phyloP scores from a whole-genome alignment of 1,140 invertebrate species.

The Argopecten irradians region DNA sequence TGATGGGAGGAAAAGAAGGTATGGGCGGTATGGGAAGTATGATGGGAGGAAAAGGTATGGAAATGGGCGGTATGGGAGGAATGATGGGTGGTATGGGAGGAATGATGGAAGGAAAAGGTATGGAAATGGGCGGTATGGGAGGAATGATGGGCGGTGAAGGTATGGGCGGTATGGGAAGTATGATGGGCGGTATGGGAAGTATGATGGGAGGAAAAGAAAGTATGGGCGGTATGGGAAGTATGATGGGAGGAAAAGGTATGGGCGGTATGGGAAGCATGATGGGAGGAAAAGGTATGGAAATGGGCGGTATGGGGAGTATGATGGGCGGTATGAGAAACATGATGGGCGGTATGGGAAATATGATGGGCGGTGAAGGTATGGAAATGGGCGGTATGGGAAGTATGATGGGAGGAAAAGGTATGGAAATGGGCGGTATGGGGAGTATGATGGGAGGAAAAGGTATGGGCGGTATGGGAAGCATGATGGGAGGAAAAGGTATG shows the following conservation, averaged over 20 bases:
- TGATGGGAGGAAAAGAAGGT: not conserved
- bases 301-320: too few relatives aligned
- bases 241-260: too few relatives aligned
- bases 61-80: not conserved
- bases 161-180: not conserved
- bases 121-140: not conserved
- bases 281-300: too few relatives aligned
- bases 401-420: too few relatives aligned
- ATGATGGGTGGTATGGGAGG: not conserved
- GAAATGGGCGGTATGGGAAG: too few relatives aligned
- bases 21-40: not conserved
- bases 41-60: too few relatives aligned
- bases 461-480: too few relatives aligned
- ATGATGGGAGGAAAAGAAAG: not conserved
- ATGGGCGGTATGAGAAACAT: not conserved
- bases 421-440: too few relatives aligned
- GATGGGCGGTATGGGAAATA: not conserved
- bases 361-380: not conserved
- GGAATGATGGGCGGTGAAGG: not conserved
- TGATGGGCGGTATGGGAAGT: too few relatives aligned
- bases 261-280: not conserved
- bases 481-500: too few relatives aligned
- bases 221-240: not conserved
- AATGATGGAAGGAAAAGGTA: not conserved
- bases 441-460: too few relatives aligned